Evolutionary conservation across 2,888 invertebrate species (phyloP).

Genomic region (Caenorhabditis sp.): DNA sequence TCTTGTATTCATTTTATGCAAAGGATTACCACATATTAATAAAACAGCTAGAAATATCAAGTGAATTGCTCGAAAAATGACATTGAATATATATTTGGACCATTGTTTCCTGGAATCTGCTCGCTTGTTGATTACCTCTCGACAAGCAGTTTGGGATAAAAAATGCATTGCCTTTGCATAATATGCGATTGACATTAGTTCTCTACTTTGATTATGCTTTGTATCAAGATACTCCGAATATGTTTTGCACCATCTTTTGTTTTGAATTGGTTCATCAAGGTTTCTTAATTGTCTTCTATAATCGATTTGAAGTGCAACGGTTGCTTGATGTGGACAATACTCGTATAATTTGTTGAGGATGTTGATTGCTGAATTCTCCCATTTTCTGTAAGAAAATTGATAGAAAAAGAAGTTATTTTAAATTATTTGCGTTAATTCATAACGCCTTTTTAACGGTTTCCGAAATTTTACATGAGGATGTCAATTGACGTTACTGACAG

Average conservation of each 20-base stretch:
- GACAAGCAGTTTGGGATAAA: slow-evolving; percentile 7
- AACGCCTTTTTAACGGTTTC: too few species aligned
- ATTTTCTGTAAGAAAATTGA: not conserved
- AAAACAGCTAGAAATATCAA: not conserved
- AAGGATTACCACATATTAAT: not conserved
- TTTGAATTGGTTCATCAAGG: too few species aligned
- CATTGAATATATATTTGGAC: not conserved
- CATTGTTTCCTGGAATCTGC: not conserved
- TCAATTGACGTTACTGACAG: too few species aligned
- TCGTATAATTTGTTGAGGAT: slow-evolving; percentile 11
- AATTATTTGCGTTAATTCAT: too few species aligned
- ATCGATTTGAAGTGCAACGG: slow-evolving; percentile 10
- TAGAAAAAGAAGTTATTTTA: too few species aligned
- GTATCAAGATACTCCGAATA: slow-evolving; percentile 10
- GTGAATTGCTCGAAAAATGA: not conserved
- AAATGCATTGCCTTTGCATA: slow-evolving; percentile 20
- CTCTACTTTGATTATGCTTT: slow-evolving; percentile 10
- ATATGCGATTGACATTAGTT: slow-evolving; percentile 24
- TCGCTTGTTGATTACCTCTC: slow-evolving; percentile 3
- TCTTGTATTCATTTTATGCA: not conserved
- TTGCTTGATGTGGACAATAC: not conserved
- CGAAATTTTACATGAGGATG: too few species aligned
- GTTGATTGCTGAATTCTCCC: slow-evolving; percentile 8
- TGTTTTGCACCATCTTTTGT: too few species aligned
- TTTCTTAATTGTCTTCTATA: not conserved